Evolutionary conservation across 2,797 vertebrate species (phyloP).

Genomic region (Enteromius afrohamiltoni): DNA sequence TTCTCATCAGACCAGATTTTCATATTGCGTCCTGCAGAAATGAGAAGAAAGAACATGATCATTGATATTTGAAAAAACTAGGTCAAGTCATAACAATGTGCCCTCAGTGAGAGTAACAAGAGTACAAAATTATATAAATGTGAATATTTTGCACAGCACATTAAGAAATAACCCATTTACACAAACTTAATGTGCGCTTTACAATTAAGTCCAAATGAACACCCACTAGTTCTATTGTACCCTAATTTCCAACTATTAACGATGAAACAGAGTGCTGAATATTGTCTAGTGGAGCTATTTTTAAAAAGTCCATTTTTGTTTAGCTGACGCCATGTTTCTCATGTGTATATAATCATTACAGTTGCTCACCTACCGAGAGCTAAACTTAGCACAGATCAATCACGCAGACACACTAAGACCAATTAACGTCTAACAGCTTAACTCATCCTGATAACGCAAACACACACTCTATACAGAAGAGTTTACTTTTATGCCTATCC

Average conservation of each 20-base stretch:
- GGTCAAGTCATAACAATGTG: conserved; percentile 2
- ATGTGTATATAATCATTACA: conserved; percentile 47
- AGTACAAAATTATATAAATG: conserved; percentile 10
- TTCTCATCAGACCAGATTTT: conserved; percentile 42
- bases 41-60: conserved; percentile 35
- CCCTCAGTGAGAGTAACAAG: neutral
- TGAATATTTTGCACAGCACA: conserved; percentile 12
- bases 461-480: conserved; percentile 20
- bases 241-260: conserved; percentile 20
- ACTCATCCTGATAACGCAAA: conserved; percentile 42
- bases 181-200: neutral
- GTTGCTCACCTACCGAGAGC: conserved; percentile 35
- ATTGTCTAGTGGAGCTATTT: conserved; percentile 31
- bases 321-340: conserved; percentile 45
- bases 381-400: conserved; percentile 54
- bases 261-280: neutral
- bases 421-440: conserved; percentile 53
- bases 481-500: conserved; percentile 35
- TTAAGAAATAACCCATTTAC: conserved; percentile 29
- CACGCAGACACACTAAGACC: conserved; percentile 38
- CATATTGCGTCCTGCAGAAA: conserved; percentile 47
- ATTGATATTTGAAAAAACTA: conserved; percentile 38
- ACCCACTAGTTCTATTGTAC: conserved; percentile 14
- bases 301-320: conserved; percentile 37
- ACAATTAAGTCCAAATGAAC: conserved; percentile 29